Percentiles rank a stretch among this genome's conserved stretches.
Evolutionary conservation across 1,140 invertebrate genomes (phyloP).

Genomic region (Orius laevigatus): DNA sequence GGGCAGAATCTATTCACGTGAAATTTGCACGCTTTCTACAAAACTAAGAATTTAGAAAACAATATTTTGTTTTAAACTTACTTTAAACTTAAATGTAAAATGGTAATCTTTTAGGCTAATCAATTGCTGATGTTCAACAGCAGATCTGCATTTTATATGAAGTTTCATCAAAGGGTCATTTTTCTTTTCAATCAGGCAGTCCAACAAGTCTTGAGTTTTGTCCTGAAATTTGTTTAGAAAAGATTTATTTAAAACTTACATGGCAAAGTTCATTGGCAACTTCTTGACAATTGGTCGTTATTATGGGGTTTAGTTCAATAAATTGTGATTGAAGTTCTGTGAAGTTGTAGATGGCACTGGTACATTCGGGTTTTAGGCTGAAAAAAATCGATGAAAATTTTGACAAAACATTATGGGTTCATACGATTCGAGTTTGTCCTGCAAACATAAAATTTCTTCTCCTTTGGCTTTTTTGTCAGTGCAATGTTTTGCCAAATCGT

Average conservation of each 20-base stretch:
- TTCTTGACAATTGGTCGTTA: conserved; percentile 63
- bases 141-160: conserved; percentile 73
- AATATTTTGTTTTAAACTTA: conserved; percentile 4
- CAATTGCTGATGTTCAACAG: conserved; percentile 86
- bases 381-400: conserved; percentile 5
- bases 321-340: conserved; percentile 78
- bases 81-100: conserved; percentile 88
- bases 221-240: background rate
- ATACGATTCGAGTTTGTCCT: conserved; percentile 67
- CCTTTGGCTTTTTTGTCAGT: conserved; percentile 66
- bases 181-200: conserved; percentile 87
- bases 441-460: conserved; percentile 83
- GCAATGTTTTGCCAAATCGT: conserved; percentile 69
- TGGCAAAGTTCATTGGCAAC: conserved; percentile 71
- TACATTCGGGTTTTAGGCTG: conserved; percentile 42
- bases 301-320: conserved; percentile 69
- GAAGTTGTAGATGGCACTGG: conserved; percentile 62
- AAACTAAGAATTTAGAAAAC: background rate
- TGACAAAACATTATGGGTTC: conserved; percentile 6
- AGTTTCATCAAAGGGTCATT: conserved; percentile 58
- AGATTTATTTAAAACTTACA: conserved; percentile 25
- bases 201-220: conserved; percentile 59
- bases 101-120: conserved; percentile 86
- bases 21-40: conserved; percentile 60
- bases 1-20: conserved; percentile 69